A percentile compares a stretch with the other conserved stretches of the same genome.
phyloP scores from a whole-genome alignment of 2,797 vertebrate species.

The Paratrypauchen microcephalus region DNA sequence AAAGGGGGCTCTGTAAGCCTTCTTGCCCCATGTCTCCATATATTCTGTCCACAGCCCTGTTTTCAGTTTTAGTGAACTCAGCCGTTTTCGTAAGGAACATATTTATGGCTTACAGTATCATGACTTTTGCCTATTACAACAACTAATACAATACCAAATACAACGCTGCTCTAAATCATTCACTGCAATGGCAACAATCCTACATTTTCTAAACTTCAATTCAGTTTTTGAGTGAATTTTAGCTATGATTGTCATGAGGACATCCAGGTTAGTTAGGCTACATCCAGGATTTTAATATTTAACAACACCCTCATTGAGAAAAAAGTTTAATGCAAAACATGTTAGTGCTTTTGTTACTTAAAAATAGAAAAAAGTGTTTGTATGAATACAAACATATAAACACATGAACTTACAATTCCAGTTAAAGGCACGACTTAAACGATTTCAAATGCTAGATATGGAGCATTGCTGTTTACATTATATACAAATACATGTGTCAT shows the following conservation, averaged over 20 bases:
- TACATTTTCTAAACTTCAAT: not conserved
- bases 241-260: not conserved
- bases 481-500: conserved; percentile 53
- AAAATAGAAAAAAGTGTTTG: not conserved
- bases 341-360: not conserved
- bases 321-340: not conserved
- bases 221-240: not conserved
- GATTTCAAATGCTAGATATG: conserved; percentile 53
- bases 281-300: not conserved
- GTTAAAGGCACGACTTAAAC: conserved; percentile 63
- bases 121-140: not conserved
- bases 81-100: not conserved
- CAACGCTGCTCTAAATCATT: too few species aligned
- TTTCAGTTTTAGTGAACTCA: not conserved
- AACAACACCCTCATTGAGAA: not conserved
- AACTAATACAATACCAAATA: not conserved
- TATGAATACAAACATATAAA: not conserved
- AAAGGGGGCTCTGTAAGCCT: not conserved
- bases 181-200: too few species aligned
- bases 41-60: not conserved
- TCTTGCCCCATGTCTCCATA: not conserved
- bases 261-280: not conserved
- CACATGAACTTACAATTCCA: conserved; percentile 34
- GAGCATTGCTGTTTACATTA: conserved; percentile 33
- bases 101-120: not conserved